These are phyloP conservation scores for Molanna angustata DNA, from an alignment of 2,888 invertebrate genomes.

Conservation along the genomic window DNA sequence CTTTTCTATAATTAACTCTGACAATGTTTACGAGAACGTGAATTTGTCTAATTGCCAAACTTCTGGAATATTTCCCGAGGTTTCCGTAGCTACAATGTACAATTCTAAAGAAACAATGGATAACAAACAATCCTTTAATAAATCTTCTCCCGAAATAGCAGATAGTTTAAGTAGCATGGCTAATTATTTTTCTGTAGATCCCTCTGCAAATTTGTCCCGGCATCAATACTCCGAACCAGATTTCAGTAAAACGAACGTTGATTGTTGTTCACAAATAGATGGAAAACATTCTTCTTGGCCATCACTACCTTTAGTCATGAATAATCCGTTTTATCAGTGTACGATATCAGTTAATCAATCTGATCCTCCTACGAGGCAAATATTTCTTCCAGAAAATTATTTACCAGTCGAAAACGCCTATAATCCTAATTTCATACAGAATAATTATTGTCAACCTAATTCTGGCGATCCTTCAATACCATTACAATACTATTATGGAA, in stretches of 20 bases:
- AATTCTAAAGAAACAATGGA: no score
- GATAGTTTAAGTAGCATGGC: conserved; percentile 3
- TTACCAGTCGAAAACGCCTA: conserved; percentile 55
- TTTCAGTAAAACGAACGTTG: conserved; percentile 45
- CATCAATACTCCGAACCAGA: conserved; percentile 50
- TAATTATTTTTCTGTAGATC: not conserved
- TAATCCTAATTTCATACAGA: conserved; percentile 38
- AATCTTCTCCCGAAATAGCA: no score
- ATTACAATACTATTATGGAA: conserved; percentile 38
- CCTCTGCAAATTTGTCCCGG: conserved; percentile 35
- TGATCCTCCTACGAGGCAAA: conserved; percentile 41
- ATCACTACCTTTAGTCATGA: conserved; percentile 47
- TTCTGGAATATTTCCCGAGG: no score
- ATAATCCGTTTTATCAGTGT: conserved; percentile 54
- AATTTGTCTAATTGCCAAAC: no score
- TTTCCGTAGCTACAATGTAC: no score
- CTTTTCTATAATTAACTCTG: no score
- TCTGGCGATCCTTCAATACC: conserved; percentile 8
- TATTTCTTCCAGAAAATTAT: conserved; percentile 52
- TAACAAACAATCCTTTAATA: no score
- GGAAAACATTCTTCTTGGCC: conserved; percentile 39
- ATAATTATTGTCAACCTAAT: conserved; percentile 2
- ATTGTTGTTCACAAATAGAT: conserved; percentile 32
- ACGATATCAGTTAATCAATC: conserved; percentile 44
- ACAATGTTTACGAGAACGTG: no score